Evolutionary conservation across 2,888 invertebrate genomes (phyloP).

Genomic region (Nowickia ferox): DNA sequence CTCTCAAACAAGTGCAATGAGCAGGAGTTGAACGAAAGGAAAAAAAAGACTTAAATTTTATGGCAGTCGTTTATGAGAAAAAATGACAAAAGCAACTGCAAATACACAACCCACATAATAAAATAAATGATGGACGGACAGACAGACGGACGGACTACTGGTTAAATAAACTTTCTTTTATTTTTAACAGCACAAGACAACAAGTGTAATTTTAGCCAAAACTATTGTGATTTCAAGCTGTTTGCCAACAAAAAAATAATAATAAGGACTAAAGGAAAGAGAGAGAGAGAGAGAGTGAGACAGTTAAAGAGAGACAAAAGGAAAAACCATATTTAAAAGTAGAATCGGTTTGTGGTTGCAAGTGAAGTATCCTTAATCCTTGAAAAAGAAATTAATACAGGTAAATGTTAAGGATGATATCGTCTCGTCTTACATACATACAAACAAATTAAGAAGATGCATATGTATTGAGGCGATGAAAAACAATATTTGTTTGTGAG

Average conservation of each 20-base stretch:
- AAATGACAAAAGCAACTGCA: conserved; percentile 40
- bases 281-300: not conserved
- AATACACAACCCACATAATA: conserved; percentile 50
- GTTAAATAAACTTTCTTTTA: conserved; percentile 49
- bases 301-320: not conserved
- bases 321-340: not conserved
- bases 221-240: conserved; percentile 59
- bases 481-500: not conserved
- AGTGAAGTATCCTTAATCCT: conserved; percentile 20
- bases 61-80: conserved; percentile 55
- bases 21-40: conserved; percentile 36
- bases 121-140: conserved; percentile 30
- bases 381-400: conserved; percentile 39
- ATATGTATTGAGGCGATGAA: conserved; percentile 5
- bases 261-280: not conserved
- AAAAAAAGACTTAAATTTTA: conserved; percentile 55
- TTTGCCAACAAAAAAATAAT: conserved; percentile 1
- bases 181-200: conserved; percentile 27
- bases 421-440: not conserved
- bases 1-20: conserved; percentile 58
- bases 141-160: conserved; percentile 27
- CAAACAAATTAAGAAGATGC: not conserved
- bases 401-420: conserved; percentile 15
- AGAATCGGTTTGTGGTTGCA: conserved; percentile 17
- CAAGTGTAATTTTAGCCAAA: conserved; percentile 60